A percentile compares a stretch with the other conserved stretches of the same genome.
These are phyloP conservation scores for Ophioderma brevispina DNA, from an alignment of 35 echinoderm and acorn worm genomes.

Conservation along the genomic window DNA sequence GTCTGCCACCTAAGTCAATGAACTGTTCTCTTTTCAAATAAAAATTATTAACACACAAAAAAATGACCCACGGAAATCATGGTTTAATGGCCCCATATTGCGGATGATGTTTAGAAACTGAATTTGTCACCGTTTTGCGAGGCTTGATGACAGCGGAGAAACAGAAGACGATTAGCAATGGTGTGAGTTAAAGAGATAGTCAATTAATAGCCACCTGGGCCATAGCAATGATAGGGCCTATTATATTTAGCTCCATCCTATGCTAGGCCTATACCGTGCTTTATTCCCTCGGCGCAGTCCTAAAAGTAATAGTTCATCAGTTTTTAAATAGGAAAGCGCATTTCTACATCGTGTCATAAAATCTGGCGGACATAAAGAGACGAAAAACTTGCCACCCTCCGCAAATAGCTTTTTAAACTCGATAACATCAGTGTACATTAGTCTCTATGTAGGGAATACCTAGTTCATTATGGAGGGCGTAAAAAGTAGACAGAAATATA, in stretches of 20 bases:
- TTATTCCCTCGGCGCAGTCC: not conserved
- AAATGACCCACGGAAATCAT: not conserved
- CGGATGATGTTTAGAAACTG: not conserved
- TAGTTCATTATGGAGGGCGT: not conserved
- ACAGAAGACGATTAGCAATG: not conserved
- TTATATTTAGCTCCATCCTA: not conserved
- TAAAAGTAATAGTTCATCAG: not conserved
- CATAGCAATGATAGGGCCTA: not conserved
- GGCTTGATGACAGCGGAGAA: not conserved
- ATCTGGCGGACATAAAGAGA: not conserved
- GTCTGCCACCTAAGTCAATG: not conserved
- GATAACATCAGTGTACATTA: not conserved
- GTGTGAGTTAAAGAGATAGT: not conserved
- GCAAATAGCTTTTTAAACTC: not conserved
- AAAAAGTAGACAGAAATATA: not conserved
- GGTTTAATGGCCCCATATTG: not conserved
- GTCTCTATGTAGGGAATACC: not conserved
- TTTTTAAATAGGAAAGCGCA: not conserved
- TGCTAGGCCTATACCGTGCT: not conserved
- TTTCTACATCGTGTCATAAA: not conserved
- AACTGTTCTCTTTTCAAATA: not conserved
- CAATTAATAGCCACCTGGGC: conserved; percentile 5
- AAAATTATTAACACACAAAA: not conserved
- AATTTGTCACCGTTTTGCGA: not conserved
- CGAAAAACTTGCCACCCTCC: not conserved